A percentile compares a stretch with the other conserved stretches of the same genome.
Conservation (phyloP, 2,797 vertebrate species). For the Melanogrammus aeglefinus region DNA sequence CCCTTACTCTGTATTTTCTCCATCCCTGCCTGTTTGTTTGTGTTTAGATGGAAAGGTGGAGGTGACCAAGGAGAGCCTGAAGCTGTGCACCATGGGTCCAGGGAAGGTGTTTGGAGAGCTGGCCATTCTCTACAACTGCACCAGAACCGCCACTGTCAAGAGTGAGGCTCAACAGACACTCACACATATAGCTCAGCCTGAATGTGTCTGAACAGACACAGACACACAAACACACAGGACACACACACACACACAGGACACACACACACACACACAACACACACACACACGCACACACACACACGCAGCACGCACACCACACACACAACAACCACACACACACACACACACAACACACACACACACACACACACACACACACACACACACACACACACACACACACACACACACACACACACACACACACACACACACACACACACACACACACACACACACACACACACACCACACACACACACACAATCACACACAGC, state of each 20-base stretch:
- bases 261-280: no score
- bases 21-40: constrained; percentile 26
- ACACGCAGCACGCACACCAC: no score
- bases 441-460: no score
- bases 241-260: not conserved
- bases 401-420: no score
- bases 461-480: not conserved
- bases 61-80: constrained; percentile 92
- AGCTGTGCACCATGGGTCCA: constrained; percentile 94
- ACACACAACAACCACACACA: no score
- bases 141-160: constrained; percentile 90
- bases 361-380: no score
- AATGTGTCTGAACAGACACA: not conserved
- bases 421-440: no score
- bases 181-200: not conserved
- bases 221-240: not conserved
- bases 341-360: no score
- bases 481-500: not conserved
- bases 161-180: constrained; percentile 75
- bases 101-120: constrained; percentile 95
- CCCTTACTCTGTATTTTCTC: not conserved
- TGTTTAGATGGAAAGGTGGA: constrained; percentile 91
- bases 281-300: no score
- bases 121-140: constrained; percentile 96
- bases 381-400: no score